phyloP scores from a whole-genome alignment of 2,113 vertebrate genomes.

The Hippocampus barbouri region DNA sequence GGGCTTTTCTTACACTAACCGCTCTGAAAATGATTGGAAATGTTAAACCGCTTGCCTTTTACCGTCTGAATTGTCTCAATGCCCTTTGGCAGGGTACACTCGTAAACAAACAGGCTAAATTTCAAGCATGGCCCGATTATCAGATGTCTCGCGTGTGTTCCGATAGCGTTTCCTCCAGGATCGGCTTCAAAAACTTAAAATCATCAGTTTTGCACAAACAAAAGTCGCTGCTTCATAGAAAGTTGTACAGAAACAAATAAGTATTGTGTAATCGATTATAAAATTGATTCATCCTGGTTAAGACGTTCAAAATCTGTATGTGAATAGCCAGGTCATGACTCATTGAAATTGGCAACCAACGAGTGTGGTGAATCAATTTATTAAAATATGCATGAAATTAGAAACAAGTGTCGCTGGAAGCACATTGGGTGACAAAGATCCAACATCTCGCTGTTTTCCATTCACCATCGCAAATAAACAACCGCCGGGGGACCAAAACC shows the following conservation, averaged over 20 bases:
- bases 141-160: no score
- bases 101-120: no score
- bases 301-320: not conserved
- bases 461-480: not conserved
- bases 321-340: not conserved
- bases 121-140: no score
- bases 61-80: no score
- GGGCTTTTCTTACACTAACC: no score
- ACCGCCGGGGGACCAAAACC: not conserved
- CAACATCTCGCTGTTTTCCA: not conserved
- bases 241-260: not conserved
- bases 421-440: not conserved
- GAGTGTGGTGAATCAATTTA: not conserved
- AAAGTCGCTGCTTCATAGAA: not conserved
- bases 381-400: not conserved
- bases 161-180: no score
- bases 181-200: no score
- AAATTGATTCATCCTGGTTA: not conserved
- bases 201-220: no score
- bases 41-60: no score
- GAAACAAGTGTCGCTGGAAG: constrained; percentile 1
- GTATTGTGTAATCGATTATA: not conserved
- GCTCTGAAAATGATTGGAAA: no score
- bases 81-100: no score
- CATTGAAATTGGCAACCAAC: not conserved